phyloP scores from a whole-genome alignment of 2,888 invertebrate genomes.

The Acanthopleura granulata region DNA sequence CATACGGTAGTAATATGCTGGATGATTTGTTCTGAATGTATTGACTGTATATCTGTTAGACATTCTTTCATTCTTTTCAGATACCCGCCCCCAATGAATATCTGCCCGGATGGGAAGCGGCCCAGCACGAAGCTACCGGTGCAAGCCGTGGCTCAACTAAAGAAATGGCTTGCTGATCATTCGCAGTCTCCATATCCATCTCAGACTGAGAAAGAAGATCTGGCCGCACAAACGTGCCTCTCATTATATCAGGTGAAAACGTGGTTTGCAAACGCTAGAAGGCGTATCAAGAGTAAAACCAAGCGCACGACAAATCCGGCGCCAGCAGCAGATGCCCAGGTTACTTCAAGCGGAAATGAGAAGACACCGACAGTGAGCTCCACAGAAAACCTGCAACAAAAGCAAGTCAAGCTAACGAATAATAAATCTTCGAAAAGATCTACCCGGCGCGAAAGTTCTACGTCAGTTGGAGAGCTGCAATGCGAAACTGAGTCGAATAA shows the following conservation, averaged over 20 bases:
- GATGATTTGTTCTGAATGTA: too few species aligned
- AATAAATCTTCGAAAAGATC: not conserved
- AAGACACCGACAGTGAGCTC: not conserved
- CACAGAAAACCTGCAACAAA: not conserved
- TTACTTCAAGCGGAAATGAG: not conserved
- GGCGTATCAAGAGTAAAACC: slow-evolving; percentile 21
- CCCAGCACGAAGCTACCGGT: slow-evolving; percentile 28
- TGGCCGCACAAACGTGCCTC: slow-evolving; percentile 35
- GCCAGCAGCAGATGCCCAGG: not conserved
- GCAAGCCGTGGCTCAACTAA: slow-evolving; percentile 27
- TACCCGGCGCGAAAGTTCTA: slow-evolving; percentile 1
- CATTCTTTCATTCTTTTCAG: slow-evolving; percentile 21
- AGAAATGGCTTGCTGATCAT: slow-evolving; percentile 35
- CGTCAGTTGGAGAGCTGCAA: too few species aligned
- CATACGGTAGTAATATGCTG: too few species aligned
- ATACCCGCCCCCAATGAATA: slow-evolving; percentile 37
- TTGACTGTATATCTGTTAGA: too few species aligned
- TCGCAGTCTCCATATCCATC: slow-evolving; percentile 37
- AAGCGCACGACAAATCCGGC: not conserved
- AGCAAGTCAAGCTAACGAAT: not conserved
- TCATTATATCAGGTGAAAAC: slow-evolving; percentile 37
- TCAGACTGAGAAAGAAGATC: slow-evolving; percentile 28
- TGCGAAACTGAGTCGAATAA: not conserved
- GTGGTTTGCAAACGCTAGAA: slow-evolving; percentile 36
- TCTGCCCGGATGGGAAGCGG: slow-evolving; percentile 35